A percentile compares a stretch with the other conserved stretches of the same genome.
phyloP scores from a whole-genome alignment of 2,888 invertebrate genomes.

The Eumacrocentrus americanus region DNA sequence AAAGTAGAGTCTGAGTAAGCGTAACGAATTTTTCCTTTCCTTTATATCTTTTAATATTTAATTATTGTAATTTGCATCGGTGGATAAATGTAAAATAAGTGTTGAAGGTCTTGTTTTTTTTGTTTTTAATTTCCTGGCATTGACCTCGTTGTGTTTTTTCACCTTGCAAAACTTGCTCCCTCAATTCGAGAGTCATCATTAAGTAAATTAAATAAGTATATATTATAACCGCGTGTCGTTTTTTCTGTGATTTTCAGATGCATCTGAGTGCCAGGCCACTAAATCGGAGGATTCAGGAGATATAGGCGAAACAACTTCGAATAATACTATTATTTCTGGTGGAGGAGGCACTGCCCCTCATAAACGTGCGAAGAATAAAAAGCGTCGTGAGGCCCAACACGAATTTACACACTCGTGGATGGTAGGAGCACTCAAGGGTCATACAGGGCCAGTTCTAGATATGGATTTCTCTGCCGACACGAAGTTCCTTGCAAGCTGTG shows the following conservation, averaged over 20 bases:
- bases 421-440: slow-evolving; percentile 80
- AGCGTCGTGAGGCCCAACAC: slow-evolving; percentile 54
- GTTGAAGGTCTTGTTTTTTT: no score
- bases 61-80: no score
- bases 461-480: slow-evolving; percentile 85
- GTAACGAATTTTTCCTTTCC: no score
- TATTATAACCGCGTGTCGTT: background rate
- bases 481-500: slow-evolving; percentile 83
- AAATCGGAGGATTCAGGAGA: background rate
- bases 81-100: no score
- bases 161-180: background rate
- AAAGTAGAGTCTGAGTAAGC: no score
- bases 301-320: background rate
- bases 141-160: no score
- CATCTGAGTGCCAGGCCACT: background rate
- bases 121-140: no score
- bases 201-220: background rate
- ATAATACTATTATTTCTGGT: background rate
- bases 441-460: slow-evolving; percentile 75
- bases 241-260: no score
- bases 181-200: background rate
- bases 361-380: slow-evolving; percentile 54
- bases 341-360: slow-evolving; percentile 31
- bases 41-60: no score
- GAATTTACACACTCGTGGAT: slow-evolving; percentile 69